These are phyloP conservation scores for Nyleta sp. DNA, from an alignment of 2,888 invertebrate genomes.

Conservation along the genomic window DNA sequence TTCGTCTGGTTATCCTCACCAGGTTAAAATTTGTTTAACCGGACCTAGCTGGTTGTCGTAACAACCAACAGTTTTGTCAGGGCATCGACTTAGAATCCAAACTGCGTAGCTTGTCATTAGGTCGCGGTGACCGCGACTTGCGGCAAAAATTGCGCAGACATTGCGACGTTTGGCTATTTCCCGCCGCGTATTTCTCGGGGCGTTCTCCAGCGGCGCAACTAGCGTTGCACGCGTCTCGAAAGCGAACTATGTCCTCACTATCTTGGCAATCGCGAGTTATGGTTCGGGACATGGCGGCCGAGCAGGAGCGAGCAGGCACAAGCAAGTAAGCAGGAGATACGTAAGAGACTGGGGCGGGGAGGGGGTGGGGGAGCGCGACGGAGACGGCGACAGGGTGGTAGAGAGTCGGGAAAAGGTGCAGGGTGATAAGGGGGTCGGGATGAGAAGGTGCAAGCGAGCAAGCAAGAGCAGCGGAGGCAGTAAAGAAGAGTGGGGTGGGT, in stretches of 20 bases:
- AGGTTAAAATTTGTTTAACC: too few species aligned
- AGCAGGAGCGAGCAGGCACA: conserved; percentile 39
- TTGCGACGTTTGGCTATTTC: conserved; percentile 24
- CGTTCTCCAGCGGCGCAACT: conserved; percentile 36
- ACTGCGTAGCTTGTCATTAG: too few species aligned
- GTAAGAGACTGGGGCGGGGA: conserved; percentile 36
- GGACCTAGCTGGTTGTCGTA: too few species aligned
- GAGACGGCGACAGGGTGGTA: conserved; percentile 26
- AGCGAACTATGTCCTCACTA: conserved; percentile 71
- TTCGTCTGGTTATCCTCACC: too few species aligned
- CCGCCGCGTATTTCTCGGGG: conserved; percentile 22
- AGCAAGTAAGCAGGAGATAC: conserved; percentile 64
- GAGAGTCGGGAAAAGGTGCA: conserved; percentile 49
- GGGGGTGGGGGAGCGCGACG: conserved; percentile 21
- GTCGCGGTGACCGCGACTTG: too few species aligned
- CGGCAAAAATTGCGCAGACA: conserved; percentile 9
- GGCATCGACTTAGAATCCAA: too few species aligned
- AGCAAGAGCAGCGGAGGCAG: conserved; percentile 59
- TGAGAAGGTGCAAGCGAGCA: conserved; percentile 64
- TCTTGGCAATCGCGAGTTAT: conserved; percentile 77
- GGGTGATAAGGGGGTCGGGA: conserved; percentile 46
- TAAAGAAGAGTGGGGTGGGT: conserved; percentile 57
- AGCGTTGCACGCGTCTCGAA: conserved; percentile 32
- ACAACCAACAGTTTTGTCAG: too few species aligned
- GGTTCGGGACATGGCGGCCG: conserved; percentile 65